Percentiles rank a stretch among this genome's conserved stretches.
Conservation (phyloP, 2,113 vertebrate species). For the Rhinolophus sinicus region DNA sequence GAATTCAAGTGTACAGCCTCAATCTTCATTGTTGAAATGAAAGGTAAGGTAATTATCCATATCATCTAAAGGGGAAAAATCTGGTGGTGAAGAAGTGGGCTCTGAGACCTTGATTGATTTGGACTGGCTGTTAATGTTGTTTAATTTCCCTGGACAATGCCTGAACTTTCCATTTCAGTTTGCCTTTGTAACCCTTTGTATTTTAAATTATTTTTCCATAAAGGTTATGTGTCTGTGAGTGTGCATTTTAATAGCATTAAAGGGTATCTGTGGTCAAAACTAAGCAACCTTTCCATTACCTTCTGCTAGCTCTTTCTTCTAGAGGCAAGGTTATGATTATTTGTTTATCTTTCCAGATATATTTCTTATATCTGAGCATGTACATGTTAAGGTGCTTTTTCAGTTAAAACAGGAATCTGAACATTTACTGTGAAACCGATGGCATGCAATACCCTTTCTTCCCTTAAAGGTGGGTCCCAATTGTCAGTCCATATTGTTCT, state of each 20-base stretch:
- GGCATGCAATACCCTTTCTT: not conserved
- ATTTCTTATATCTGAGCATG: not conserved
- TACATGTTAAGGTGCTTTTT: not conserved
- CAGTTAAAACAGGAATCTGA: not conserved
- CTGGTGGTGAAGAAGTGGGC: too few relatives aligned
- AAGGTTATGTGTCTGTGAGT: not conserved
- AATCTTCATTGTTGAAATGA: not conserved
- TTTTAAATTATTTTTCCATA: not conserved
- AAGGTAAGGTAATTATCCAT: not conserved
- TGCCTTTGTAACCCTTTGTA: not conserved
- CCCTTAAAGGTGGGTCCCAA: not conserved
- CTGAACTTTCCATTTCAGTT: conserved; percentile 9
- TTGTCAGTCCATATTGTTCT: too few relatives aligned
- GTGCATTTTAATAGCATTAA: not conserved
- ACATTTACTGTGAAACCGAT: not conserved
- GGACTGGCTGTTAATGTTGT: not conserved
- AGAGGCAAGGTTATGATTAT: not conserved
- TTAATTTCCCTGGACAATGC: not conserved
- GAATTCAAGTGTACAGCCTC: not conserved
- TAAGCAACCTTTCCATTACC: not conserved
- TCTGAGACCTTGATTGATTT: not conserved
- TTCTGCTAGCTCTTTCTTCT: not conserved
- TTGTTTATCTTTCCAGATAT: not conserved
- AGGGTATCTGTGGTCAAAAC: not conserved
- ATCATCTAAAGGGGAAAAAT: not conserved